Base-by-base conservation (phyloP, 2,113 vertebrate species). In the Proterorhinus semilunaris region DNA sequence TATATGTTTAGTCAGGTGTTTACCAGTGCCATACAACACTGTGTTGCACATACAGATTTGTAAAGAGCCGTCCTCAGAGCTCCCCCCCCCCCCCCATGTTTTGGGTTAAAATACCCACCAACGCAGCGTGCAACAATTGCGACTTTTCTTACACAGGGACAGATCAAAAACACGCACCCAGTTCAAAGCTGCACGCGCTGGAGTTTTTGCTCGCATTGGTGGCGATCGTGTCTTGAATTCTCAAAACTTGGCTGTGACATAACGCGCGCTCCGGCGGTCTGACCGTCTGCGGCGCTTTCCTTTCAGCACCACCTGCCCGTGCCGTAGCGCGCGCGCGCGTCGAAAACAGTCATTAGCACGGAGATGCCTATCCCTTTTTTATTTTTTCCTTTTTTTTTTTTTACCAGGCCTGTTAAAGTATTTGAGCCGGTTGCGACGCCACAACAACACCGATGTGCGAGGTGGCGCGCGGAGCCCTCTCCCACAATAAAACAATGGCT, bases 271-370 rank as follows among this genome's bases (percentile, higher is more conserved):
- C 43, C 55, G n/a, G 57, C 43, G 11, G 36, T 59, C 54, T 27
- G 27, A 27, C 13, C n/a, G 55, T 59, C 36, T 59, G 66, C 72
- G 82, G 83, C 83, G 83, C 84, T 88, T 79, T 83, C 63, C 80
- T 50, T 84, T 84, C 86, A 87, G 87, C 85, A 82, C 84, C 81
- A 84, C 80, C 79, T 76, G 85, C 77, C 16, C 46, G 43, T 63
- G 13, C 21, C 52, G 7, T 69, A 62, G 63, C 27, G 17, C 59
- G 64, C 12, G n/a, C n/a, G n/a, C 21, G 21, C 21, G 55, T 63
- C 17, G 42, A 53, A 64, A 59, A 70, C 6, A 55, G 77, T 82
- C 69, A 77, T 36, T 36, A 55, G 53, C 53, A 50, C 49, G 49
- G 12, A 55, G 17, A 36, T 36, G 17, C 17, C 17, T 6, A 21